Evolutionary conservation across 1,140 invertebrate species (phyloP).

Genomic region (Platyscapa corneri): DNA sequence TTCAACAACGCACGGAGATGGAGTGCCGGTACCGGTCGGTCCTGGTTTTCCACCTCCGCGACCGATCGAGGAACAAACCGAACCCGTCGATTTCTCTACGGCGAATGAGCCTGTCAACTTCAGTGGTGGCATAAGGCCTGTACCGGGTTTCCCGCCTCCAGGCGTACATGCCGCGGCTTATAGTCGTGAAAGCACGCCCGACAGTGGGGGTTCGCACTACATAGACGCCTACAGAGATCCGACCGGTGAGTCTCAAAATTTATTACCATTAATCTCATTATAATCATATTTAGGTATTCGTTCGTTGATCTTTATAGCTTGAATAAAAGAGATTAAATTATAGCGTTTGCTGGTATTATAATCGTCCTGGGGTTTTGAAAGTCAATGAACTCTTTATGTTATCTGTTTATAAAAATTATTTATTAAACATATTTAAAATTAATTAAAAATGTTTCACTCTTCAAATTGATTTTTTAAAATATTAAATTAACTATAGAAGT

Average conservation of each 20-base stretch:
- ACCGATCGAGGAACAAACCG: conserved; percentile 79
- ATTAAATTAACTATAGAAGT: no score
- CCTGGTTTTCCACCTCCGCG: conserved; percentile 72
- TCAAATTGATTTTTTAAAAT: no score
- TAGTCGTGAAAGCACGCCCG: conserved; percentile 88
- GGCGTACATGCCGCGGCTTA: conserved; percentile 78
- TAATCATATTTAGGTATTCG: no score
- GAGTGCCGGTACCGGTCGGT: conserved; percentile 71
- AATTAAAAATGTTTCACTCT: no score
- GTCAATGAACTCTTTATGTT: no score
- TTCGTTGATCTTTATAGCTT: no score
- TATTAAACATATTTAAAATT: no score
- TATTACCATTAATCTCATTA: no score
- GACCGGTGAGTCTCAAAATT: conserved; percentile 78
- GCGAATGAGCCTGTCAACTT: conserved; percentile 80
- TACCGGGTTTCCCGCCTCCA: conserved; percentile 72
- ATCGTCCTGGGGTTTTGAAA: no score
- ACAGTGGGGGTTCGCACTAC: conserved; percentile 88
- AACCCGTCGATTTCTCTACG: conserved; percentile 81
- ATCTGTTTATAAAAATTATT: no score
- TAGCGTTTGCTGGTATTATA: no score
- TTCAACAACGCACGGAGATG: conserved; percentile 72
- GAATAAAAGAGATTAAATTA: no score
- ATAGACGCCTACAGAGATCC: conserved; percentile 88
- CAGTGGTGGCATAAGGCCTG: conserved; percentile 76